Evolutionary conservation across 2,113 vertebrate species (phyloP).

Genomic region (Phylloscopus whistleri): DNA sequence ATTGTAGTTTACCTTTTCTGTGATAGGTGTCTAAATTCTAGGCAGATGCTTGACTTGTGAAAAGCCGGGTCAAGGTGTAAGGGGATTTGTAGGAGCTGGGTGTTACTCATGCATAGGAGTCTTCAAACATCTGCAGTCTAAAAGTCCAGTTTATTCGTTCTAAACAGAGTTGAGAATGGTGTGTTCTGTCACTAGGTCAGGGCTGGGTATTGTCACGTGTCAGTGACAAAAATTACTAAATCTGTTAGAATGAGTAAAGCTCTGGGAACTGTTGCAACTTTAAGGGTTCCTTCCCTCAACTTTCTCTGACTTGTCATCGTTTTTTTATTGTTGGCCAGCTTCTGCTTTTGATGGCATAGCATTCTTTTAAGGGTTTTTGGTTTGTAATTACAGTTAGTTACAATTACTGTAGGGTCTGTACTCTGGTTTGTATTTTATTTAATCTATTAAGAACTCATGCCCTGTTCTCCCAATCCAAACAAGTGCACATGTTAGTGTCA

Average conservation of each 20-base stretch:
- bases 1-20: background rate
- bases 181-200: background rate
- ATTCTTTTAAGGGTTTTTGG: background rate
- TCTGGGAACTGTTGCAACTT: background rate
- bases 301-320: background rate
- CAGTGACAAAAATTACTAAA: background rate
- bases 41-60: background rate
- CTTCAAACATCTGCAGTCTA: background rate
- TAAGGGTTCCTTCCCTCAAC: background rate
- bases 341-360: background rate
- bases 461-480: background rate
- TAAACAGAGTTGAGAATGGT: background rate
- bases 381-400: background rate
- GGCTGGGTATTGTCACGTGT: background rate
- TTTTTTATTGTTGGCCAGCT: background rate
- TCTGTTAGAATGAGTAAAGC: background rate
- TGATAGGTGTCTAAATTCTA: background rate
- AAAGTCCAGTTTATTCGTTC: background rate
- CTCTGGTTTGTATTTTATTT: background rate
- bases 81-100: background rate
- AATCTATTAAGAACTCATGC: background rate
- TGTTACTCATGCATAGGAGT: background rate
- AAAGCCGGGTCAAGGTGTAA: background rate
- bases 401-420: background rate
- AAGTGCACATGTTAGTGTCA: fast-evolving